These are phyloP conservation scores for Sapajus apella DNA, from an alignment of 2,113 vertebrate species.

Conservation along the genomic window DNA sequence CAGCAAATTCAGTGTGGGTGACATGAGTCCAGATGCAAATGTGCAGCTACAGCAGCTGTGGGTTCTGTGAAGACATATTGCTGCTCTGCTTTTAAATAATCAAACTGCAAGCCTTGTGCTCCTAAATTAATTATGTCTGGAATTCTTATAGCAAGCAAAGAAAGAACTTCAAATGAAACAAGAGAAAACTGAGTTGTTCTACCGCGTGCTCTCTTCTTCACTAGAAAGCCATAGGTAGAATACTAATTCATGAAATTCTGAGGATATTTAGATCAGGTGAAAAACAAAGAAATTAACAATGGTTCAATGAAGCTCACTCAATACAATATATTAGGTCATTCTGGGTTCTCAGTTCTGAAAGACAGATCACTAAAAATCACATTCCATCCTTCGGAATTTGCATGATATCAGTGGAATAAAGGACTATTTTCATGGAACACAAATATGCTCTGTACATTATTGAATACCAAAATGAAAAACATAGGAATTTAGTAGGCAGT, in stretches of 20 bases:
- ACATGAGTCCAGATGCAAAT: slow-evolving; percentile 59
- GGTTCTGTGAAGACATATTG: slow-evolving; percentile 54
- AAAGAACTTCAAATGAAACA: background rate
- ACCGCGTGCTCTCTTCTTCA: background rate
- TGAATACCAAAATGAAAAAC: background rate
- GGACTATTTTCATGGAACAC: background rate
- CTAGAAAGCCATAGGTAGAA: slow-evolving; percentile 15
- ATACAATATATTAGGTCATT: background rate
- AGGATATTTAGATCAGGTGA: background rate
- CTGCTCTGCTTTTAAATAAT: slow-evolving; percentile 55
- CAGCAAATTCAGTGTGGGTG: slow-evolving; percentile 31
- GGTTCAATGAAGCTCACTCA: background rate
- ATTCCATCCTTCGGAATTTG: background rate
- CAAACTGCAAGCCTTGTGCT: slow-evolving; percentile 32
- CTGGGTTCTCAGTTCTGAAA: background rate
- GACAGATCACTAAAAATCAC: background rate
- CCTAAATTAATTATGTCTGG: slow-evolving; percentile 60
- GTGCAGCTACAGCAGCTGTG: slow-evolving; percentile 32
- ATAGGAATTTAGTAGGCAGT: background rate
- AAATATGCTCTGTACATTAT: background rate
- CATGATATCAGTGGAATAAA: background rate
- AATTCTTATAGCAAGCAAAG: slow-evolving; percentile 20
- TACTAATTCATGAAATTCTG: background rate
- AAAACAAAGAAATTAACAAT: background rate
- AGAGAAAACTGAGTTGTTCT: background rate